Base-by-base conservation (phyloP, 2,113 vertebrate species). In the Channa argus region DNA sequence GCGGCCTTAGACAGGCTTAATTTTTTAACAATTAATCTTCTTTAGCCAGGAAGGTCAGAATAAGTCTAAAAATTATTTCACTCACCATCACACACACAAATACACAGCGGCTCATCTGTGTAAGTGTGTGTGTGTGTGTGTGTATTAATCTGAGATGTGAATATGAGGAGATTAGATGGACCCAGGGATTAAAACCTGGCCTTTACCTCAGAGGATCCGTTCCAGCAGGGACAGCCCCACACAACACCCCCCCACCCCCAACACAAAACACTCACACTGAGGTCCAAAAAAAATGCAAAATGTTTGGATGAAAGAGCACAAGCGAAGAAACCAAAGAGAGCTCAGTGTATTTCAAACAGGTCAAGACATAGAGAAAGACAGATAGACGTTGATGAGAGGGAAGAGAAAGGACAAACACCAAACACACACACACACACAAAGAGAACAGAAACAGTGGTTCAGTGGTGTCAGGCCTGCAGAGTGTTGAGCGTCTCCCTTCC, bases 21-120 rank as follows among this genome's bases (percentile, higher is more conserved):
- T 88, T 90, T 93, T 92, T 90, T 69, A 93, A 91, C 91, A 93
- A 93, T 93, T 93, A 93, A 94, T 94, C 90, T 92, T 85, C 74
- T 86, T 86, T 84, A 79, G 75, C 69, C 81, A 81, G 71, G 71
- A 87, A 70, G 53, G 74, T 34, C 56, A 62, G 60, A 83, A 74
- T 72, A 76, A 77, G 13, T 79, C 75, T 79, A 68, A 90, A 90
- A 87, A 85, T 58, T 78, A 63, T 77, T 52, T 63, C 36, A 75
- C 63, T 71, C 66, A 74, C 66, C 14, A 64, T 55, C 63, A 82
- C 63, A 80, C 85, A 85, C 46, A 67, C 61, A 63, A 65, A 52
- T 41, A 58, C 51, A 47, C 64, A 56, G 39, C 6, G 39, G 39
- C 39, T 5, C 63, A 6, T 5, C 51, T 55, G 2, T 51, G 15